Base-by-base conservation (phyloP, 2,888 invertebrate species). In the Lithophane ornitopus region DNA sequence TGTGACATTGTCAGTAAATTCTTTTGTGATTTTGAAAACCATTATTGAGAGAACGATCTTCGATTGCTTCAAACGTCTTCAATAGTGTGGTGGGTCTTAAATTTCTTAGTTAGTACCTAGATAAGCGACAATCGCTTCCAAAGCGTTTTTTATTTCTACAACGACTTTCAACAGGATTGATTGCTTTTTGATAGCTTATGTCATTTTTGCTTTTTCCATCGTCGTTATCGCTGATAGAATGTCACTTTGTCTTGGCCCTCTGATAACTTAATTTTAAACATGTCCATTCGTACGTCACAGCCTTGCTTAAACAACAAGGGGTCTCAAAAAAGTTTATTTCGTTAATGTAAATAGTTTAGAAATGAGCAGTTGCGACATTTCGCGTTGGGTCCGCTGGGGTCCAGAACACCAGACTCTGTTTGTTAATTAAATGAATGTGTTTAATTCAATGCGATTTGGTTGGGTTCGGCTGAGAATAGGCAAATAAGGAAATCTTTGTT, bases 291-390 rank as follows among this genome's bases (percentile, higher is more conserved):
- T 62, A 71, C 72, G 56, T 73, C 74, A 80, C 56, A 41, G 49
- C 28, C 54, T 72, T 73, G 49, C 46, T 14, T 34, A 52, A 52
- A 80, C 80, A 73, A 73, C 80, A 26, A 80, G 34, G 63, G 73
- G 3, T n/a, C 56, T 56, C n/a, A 56, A 87, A 87, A 88, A 89
- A 90, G 87, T 91, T 91, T 90, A 90, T 80, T 91, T 89, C 81
- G 89, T 87, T 91, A 91, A 92, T 92, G 89, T 90, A 88, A 89
- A 77, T 77, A 80, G 77, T 80, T 80, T 73, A 92, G 90, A 90
- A 91, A 92, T 90, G 90, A 88, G 89, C 76, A 69, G 66, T 78
- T 86, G 73, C 78, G 74, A 76, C 63, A 68, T 67, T 71, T 71
- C 19, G 69, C 54, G 54, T 44, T 56, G 62, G 61, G 58, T 61